Evolutionary conservation across 2,797 vertebrate genomes (phyloP).

Genomic region (Microctenopoma stevenorrisi): DNA sequence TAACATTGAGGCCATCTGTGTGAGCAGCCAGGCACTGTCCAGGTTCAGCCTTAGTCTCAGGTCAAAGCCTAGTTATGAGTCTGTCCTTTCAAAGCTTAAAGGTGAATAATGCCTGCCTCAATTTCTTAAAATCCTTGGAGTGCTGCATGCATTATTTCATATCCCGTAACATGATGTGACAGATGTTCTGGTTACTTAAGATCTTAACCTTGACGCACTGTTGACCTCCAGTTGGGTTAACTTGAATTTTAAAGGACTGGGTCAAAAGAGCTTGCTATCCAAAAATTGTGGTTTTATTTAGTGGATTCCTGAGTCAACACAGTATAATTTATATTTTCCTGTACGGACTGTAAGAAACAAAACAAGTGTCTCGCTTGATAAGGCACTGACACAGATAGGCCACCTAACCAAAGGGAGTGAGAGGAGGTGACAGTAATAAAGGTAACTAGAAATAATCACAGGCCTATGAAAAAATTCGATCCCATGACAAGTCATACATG

Average conservation of each 20-base stretch:
- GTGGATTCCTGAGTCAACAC: conserved; percentile 76
- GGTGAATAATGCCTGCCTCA: conserved; percentile 34
- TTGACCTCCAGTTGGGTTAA: conserved; percentile 40
- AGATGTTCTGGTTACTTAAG: conserved; percentile 37
- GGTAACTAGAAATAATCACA: conserved; percentile 38
- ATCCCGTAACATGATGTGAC: conserved; percentile 56
- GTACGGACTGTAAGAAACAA: conserved; percentile 60
- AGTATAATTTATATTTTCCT: conserved; percentile 53
- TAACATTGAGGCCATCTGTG: conserved; percentile 66
- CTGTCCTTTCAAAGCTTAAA: conserved; percentile 34
- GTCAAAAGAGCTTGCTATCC: conserved; percentile 52
- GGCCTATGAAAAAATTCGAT: conserved; percentile 27
- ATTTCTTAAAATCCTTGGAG: conserved; percentile 54
- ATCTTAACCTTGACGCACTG: conserved; percentile 33
- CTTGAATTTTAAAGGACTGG: conserved; percentile 44
- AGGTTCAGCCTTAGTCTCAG: conserved; percentile 29
- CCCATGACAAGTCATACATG: conserved; percentile 18
- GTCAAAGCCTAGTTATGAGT: conserved; percentile 26
- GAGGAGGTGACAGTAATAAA: conserved; percentile 21
- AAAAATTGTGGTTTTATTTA: conserved; percentile 59
- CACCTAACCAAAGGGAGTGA: conserved; percentile 43
- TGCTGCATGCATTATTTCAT: conserved; percentile 53
- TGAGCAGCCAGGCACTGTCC: conserved; percentile 41
- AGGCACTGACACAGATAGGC: conserved; percentile 84
- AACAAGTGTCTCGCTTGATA: conserved; percentile 75